phyloP scores from a whole-genome alignment of 2,113 vertebrate species.

The Colistium nudipinnis region DNA sequence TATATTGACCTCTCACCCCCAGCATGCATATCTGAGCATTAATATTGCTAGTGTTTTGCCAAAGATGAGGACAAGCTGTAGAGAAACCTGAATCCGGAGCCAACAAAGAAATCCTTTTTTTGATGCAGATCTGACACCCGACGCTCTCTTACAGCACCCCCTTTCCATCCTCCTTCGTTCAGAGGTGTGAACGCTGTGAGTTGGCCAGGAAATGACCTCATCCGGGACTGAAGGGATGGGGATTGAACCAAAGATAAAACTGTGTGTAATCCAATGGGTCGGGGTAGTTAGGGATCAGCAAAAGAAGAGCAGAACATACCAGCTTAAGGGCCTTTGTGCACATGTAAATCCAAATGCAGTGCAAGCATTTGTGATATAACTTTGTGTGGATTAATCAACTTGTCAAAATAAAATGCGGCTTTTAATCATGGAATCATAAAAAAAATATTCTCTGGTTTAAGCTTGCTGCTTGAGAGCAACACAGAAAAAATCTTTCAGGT shows the following conservation, averaged over 20 bases:
- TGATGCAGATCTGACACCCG: conserved; percentile 33
- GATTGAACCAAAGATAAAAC: conserved; percentile 37
- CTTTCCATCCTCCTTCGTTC: conserved; percentile 6
- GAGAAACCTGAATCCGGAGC: conserved; percentile 15
- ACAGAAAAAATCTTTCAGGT: conserved; percentile 16
- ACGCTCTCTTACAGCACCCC: too few species aligned
- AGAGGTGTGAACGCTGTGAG: conserved; percentile 38
- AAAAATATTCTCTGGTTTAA: too few species aligned
- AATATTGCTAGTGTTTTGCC: background rate
- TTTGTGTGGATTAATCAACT: too few species aligned
- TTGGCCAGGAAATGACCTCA: conserved; percentile 59
- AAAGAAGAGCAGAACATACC: background rate
- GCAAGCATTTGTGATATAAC: too few species aligned
- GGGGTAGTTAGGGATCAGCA: background rate
- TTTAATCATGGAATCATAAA: too few species aligned
- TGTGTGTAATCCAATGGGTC: background rate
- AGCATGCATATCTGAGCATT: background rate
- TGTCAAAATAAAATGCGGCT: too few species aligned
- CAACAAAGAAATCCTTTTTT: conserved; percentile 31
- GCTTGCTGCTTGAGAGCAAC: conserved; percentile 3
- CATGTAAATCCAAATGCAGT: background rate
- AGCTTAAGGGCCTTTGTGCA: background rate
- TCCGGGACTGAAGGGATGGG: background rate
- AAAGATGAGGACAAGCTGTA: background rate
- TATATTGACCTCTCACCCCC: conserved; percentile 3